Evolutionary conservation across 2,797 vertebrate species (phyloP), one percentile per base, ranked within the genome.

Genomic region (Vireo griseus): DNA sequence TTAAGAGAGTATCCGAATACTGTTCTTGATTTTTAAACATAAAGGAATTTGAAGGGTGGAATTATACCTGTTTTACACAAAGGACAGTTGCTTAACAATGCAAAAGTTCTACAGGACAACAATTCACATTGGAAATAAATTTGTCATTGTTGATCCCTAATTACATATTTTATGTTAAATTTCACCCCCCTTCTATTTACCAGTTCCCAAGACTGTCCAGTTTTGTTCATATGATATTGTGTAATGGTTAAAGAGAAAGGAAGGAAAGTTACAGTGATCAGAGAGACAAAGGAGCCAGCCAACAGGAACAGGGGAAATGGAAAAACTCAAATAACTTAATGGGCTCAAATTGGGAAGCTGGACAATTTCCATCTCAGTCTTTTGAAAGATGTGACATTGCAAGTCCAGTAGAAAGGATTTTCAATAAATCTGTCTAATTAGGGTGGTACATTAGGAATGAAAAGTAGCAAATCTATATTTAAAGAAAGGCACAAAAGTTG

Each of bases 351-450:
- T 90, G 83, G 80, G 86, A 84, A 88, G 86, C 63, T 96, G 94
- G 94, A 93, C 90, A 71, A 82, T 90, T 95, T 96, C 95, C 90
- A 97, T 85, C 83, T 92, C 67, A 52, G 67, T 54, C 63, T 85
- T 87, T 74, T 90, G 90, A 84, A 94, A 85, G 80, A 88, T 78
- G 47, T 88, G 92, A 93, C 94, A 79, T 42, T 95, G 86, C 59
- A 82, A 81, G 83, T 92, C 73, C 93, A 72, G 90, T 90, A 78
- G 94, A 94, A 95, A 95, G 79, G 91, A 88, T 95, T 94, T 96
- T 90, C 94, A 91, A 72, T 95, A 90, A 92, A 94, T 86, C 92
- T 95, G 69, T 92, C 94, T 94, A 88, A 95, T 95, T 93, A 92
- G 51, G 28, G 14, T 65, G 45, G 68, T 90, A 62, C 76, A 69